These are phyloP conservation scores for Orchestes rusci DNA, from an alignment of 2,888 invertebrate genomes.

Conservation along the genomic window DNA sequence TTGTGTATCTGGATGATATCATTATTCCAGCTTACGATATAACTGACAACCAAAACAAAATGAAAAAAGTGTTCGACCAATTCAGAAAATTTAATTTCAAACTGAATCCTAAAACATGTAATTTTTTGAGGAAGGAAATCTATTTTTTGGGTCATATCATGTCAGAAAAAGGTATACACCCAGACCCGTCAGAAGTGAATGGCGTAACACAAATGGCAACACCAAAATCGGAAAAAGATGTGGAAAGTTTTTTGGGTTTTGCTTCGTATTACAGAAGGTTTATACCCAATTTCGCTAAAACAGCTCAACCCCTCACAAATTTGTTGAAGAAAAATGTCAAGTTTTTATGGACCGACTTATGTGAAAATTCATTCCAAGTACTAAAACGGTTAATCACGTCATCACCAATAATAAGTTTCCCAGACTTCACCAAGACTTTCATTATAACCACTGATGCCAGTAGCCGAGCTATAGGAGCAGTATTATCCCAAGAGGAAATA, in stretches of 20 bases:
- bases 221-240: conserved; percentile 23
- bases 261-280: conserved; percentile 21
- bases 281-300: conserved; percentile 20
- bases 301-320: conserved; percentile 21
- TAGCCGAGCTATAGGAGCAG: conserved; percentile 27
- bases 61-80: conserved; percentile 26
- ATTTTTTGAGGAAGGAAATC: conserved; percentile 17
- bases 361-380: conserved; percentile 9
- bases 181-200: conserved; percentile 20
- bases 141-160: conserved; percentile 24
- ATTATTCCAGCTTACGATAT: conserved; percentile 28
- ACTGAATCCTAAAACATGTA: conserved; percentile 21
- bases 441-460: conserved; percentile 35
- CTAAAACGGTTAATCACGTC: conserved; percentile 22
- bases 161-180: conserved; percentile 23
- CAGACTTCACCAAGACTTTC: conserved; percentile 7
- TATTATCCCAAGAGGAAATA: conserved; percentile 31
- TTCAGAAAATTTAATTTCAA: conserved; percentile 22
- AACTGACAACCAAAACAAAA: conserved; percentile 27
- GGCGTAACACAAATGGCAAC: conserved; percentile 19
- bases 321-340: conserved; percentile 20
- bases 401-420: conserved; percentile 28
- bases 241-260: conserved; percentile 27
- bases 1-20: conserved; percentile 39
- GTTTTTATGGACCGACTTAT: conserved; percentile 19